These are phyloP conservation scores for Loripinus fragilis DNA, from an alignment of 2,888 invertebrate species.

Conservation along the genomic window DNA sequence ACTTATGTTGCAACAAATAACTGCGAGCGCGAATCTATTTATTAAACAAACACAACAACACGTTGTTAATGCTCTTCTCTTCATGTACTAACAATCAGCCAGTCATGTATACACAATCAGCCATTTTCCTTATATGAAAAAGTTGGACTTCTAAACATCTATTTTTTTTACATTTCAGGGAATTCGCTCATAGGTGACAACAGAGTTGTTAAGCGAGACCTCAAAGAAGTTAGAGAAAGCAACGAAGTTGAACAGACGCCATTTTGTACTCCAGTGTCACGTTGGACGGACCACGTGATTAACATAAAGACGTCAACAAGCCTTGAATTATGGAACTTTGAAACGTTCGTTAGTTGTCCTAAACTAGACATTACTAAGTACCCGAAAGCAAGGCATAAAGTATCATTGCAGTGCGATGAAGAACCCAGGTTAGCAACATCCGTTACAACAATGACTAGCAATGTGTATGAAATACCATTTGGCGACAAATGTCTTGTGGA, in stretches of 20 bases:
- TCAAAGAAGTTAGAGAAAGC: too few species aligned
- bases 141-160: too few species aligned
- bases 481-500: slow-evolving; percentile 44
- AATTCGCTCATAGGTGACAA: too few species aligned
- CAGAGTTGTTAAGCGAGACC: too few species aligned
- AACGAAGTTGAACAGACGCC: too few species aligned
- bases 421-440: slow-evolving; percentile 5
- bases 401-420: slow-evolving; percentile 35
- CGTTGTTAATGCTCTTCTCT: too few species aligned
- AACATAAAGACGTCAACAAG: slow-evolving; percentile 17
- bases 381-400: slow-evolving; percentile 16
- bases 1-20: too few species aligned
- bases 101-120: background rate
- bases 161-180: too few species aligned
- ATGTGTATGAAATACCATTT: slow-evolving; percentile 34
- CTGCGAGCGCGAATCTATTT: too few species aligned
- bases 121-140: too few species aligned
- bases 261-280: slow-evolving; percentile 14
- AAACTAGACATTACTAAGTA: slow-evolving; percentile 22
- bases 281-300: slow-evolving; percentile 31
- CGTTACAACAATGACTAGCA: slow-evolving; percentile 16
- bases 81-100: too few species aligned
- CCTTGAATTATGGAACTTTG: slow-evolving; percentile 29
- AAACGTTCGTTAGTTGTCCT: slow-evolving; percentile 20
- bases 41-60: too few species aligned